Percentiles rank a stretch among this genome's conserved stretches.
phyloP scores from a whole-genome alignment of 1,140 invertebrate species.

The Ostrea denselamellosa region DNA sequence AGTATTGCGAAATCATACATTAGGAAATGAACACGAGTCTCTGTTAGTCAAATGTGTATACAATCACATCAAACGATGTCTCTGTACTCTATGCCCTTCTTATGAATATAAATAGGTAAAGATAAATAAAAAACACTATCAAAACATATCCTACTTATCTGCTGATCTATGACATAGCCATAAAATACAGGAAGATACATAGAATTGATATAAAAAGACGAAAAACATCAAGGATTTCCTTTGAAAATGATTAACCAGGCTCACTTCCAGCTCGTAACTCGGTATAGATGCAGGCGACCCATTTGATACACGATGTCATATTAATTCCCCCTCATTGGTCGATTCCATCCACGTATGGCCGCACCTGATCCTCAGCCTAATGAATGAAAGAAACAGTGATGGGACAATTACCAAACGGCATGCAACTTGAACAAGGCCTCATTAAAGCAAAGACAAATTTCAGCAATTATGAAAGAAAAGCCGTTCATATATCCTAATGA shows the following conservation, averaged over 20 bases:
- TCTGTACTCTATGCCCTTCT: background rate
- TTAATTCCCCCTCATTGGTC: background rate
- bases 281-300: background rate
- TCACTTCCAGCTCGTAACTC: background rate
- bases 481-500: conserved; percentile 25
- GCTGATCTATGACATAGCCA: background rate
- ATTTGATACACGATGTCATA: background rate
- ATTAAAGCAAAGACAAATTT: conserved; percentile 32
- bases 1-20: too few relatives aligned
- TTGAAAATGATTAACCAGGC: background rate
- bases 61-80: background rate
- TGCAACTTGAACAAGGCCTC: conserved; percentile 5
- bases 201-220: background rate
- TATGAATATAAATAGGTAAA: background rate
- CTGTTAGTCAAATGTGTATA: too few relatives aligned
- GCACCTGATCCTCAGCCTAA: conserved; percentile 5
- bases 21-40: too few relatives aligned
- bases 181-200: background rate
- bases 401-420: conserved; percentile 19
- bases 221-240: background rate
- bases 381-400: conserved; percentile 5
- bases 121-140: background rate
- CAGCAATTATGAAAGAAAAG: conserved; percentile 34
- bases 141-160: background rate
- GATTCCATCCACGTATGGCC: background rate